Conservation (phyloP, 2,888 invertebrate species). For the Acrobasis repandana region DNA sequence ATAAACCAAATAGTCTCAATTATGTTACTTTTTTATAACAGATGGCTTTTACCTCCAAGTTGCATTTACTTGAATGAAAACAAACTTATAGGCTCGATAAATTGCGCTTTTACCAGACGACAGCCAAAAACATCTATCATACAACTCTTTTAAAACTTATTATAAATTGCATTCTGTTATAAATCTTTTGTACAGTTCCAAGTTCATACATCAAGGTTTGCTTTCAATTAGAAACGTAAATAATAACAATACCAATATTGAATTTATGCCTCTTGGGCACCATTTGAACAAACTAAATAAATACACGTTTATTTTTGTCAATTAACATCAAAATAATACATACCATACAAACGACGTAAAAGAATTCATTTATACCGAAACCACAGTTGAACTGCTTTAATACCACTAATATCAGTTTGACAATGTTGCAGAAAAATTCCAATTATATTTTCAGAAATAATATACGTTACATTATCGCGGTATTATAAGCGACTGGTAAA, state of each 20-base stretch:
- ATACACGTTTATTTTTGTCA: neutral
- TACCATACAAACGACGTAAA: slow-evolving; percentile 44
- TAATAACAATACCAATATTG: neutral
- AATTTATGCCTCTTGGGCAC: neutral
- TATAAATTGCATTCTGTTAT: slow-evolving; percentile 26
- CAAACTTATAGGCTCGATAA: neutral
- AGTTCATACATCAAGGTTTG: slow-evolving; percentile 29
- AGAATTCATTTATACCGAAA: slow-evolving; percentile 45
- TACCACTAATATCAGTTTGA: slow-evolving; percentile 4
- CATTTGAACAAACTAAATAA: neutral
- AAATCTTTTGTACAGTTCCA: slow-evolving; percentile 2
- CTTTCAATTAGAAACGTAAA: slow-evolving; percentile 19
- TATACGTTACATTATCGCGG: slow-evolving; percentile 35
- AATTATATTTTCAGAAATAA: slow-evolving; percentile 3
- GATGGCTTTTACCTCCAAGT: neutral
- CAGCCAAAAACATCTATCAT: slow-evolving; percentile 22
- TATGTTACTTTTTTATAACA: neutral
- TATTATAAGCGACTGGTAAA: slow-evolving; percentile 47
- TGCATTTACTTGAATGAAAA: neutral
- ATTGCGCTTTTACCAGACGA: slow-evolving; percentile 17
- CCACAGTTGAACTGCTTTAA: neutral
- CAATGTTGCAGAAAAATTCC: neutral
- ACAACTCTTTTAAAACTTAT: slow-evolving; percentile 23
- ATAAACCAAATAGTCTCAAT: neutral
- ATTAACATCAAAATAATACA: slow-evolving; percentile 30